Conservation (phyloP, 2,888 invertebrate genomes). For the Stegana nigrithorax region DNA sequence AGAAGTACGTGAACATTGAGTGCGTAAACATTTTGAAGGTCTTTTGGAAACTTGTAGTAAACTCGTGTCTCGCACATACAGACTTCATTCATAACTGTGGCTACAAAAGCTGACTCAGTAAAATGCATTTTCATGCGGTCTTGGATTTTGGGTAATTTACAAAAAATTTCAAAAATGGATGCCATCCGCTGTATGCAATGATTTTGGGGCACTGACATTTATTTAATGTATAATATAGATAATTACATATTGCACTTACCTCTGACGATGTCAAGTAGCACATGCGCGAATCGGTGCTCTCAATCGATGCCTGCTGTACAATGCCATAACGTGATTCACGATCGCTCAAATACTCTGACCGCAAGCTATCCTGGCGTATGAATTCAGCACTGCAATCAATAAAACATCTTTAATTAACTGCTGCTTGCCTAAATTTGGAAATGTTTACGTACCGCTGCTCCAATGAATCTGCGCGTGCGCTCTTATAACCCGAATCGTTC, state of each 20-base stretch:
- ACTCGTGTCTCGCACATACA: no score
- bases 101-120: no score
- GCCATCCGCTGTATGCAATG: slow-evolving; percentile 27
- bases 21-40: no score
- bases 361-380: slow-evolving; percentile 88
- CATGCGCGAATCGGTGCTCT: slow-evolving; percentile 92
- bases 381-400: slow-evolving; percentile 77
- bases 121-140: no score
- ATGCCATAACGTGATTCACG: slow-evolving; percentile 89
- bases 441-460: slow-evolving; percentile 78
- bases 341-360: slow-evolving; percentile 91
- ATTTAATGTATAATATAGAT: background rate
- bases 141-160: no score
- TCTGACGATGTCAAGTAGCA: slow-evolving; percentile 96
- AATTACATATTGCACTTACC: no score
- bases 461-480: slow-evolving; percentile 86
- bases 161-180: background rate
- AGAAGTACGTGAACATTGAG: no score
- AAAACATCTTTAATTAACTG: background rate
- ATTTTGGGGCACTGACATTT: slow-evolving; percentile 19
- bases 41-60: no score
- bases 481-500: slow-evolving; percentile 88
- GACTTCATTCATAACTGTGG: no score
- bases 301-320: slow-evolving; percentile 92
- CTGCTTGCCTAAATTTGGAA: background rate